Conservation (phyloP, 2,888 invertebrate genomes). For the Petrolisthes cinctipes region DNA sequence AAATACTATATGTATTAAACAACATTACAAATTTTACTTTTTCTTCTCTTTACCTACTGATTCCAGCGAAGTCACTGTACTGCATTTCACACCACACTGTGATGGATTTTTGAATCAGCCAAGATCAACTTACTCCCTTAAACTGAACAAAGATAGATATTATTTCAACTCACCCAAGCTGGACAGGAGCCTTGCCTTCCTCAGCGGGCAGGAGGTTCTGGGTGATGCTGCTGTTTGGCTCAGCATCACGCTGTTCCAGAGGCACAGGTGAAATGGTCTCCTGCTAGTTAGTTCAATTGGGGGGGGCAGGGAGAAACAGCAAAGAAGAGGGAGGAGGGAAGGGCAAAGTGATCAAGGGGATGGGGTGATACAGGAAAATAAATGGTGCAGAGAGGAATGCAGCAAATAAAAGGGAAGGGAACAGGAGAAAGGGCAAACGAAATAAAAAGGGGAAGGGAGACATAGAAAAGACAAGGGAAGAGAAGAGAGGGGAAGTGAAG, state of each 20-base stretch:
- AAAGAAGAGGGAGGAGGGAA: not conserved
- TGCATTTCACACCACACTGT: too few relatives aligned
- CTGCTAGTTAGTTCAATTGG: slow-evolving; percentile 60
- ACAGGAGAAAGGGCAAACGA: not conserved
- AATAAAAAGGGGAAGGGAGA: not conserved
- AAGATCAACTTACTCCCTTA: not conserved
- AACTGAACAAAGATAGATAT: not conserved
- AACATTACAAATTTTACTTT: too few relatives aligned
- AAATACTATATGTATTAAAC: too few relatives aligned
- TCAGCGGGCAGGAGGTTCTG: slow-evolving; percentile 72
- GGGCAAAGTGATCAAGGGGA: not conserved
- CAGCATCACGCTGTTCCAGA: slow-evolving; percentile 56
- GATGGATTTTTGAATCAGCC: not conserved
- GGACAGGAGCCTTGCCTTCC: slow-evolving; percentile 79
- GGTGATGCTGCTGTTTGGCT: slow-evolving; percentile 59
- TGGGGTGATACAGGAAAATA: not conserved
- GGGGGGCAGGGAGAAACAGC: not conserved
- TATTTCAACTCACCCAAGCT: slow-evolving; percentile 72
- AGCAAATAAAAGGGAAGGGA: not conserved
- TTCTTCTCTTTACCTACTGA: too few relatives aligned
- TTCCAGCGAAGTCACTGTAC: too few relatives aligned
- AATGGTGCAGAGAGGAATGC: not conserved
- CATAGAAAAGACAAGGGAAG: not conserved
- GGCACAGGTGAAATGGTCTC: slow-evolving; percentile 40
- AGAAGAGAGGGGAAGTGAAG: not conserved